Base-by-base conservation (phyloP, 2,797 vertebrate genomes). In the Dallia pectoralis region DNA sequence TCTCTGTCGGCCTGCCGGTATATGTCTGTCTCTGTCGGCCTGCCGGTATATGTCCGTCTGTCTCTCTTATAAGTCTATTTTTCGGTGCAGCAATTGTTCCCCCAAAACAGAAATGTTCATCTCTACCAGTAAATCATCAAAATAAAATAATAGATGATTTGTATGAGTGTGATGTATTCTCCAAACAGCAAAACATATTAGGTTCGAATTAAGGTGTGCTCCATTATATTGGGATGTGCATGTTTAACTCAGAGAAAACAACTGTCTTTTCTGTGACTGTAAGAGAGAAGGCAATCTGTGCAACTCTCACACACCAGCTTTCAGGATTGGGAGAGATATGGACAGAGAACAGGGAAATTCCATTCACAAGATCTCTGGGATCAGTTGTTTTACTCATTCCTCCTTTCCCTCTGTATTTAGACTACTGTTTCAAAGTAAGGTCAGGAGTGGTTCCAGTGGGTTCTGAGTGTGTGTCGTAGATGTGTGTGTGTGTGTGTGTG, bases 201-300 rank as follows among this genome's bases (percentile, higher is more conserved):
- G 22, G 29, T 19, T 40, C 64, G 12, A n/a, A 32, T 7, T 65
- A 36, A 65, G 18, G 30, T 33, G 63, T 9, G 63, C 32, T n/a
- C 64, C 33, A 40, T n/a, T 11, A 9, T 40, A 18, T 66, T 61
- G 53, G 32, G 67, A 18, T 51, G 30, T 44, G 9, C 16, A 18
- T 56, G 53, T 65, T 69, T 74, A 70, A 70, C 48, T 9, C 15
- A 6, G 29, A 64, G 15, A 22, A n/a, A n/a, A 3, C 49, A 18
- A 61, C 36, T 6, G 29, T 53, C 11, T 32, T 40, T 30, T 22
- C 61, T 67, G 7, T 71, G 61, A 79, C 64, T 56, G 72, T 67
- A 73, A 77, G 75, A 83, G 49, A 86, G 75, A 86, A 79, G 71
- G 74, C 84, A 86, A 83, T 81, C 78, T 83, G 71, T 53, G 71